These are phyloP conservation scores for Brachypalpus laphriformis DNA, from an alignment of 2,888 invertebrate species.

Conservation along the genomic window DNA sequence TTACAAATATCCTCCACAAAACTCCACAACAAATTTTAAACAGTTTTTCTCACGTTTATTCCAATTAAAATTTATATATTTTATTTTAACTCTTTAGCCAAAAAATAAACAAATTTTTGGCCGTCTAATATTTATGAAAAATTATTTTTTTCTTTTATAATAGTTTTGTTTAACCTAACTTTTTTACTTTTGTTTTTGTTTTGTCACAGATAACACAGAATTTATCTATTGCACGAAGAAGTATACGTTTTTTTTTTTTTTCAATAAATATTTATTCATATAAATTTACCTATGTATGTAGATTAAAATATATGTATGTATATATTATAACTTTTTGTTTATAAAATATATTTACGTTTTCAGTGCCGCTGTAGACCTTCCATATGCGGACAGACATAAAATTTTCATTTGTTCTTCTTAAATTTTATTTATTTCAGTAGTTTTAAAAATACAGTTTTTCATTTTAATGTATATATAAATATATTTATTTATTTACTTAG, in stretches of 20 bases:
- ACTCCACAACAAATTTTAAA: not conserved
- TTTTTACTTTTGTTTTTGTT: constrained; percentile 1
- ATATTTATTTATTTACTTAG: constrained; percentile 47
- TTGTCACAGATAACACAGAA: constrained; percentile 61
- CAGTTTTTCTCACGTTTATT: not conserved
- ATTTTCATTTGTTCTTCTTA: constrained; percentile 20
- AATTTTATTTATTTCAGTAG: constrained; percentile 37
- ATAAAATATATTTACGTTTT: constrained; percentile 55
- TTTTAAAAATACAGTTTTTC: constrained; percentile 41
- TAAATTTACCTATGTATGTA: constrained; percentile 73
- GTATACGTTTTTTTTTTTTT: constrained; percentile 44
- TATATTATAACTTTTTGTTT: constrained; percentile 32
- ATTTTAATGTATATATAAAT: constrained; percentile 49
- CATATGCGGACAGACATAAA: constrained; percentile 29
- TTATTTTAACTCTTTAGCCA: not conserved
- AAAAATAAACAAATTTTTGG: constrained; percentile 1
- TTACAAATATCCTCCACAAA: not conserved
- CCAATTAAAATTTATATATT: not conserved
- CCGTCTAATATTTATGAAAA: constrained; percentile 1
- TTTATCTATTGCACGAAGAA: constrained; percentile 67
- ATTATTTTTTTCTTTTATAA: too few species aligned
- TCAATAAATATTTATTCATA: constrained; percentile 72
- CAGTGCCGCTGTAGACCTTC: constrained; percentile 44
- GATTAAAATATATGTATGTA: constrained; percentile 42
- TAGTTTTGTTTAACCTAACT: not conserved